A percentile compares a stretch with the other conserved stretches of the same genome.
Conservation (phyloP, 2,797 vertebrate genomes). For the Cossypha niveicapilla region DNA sequence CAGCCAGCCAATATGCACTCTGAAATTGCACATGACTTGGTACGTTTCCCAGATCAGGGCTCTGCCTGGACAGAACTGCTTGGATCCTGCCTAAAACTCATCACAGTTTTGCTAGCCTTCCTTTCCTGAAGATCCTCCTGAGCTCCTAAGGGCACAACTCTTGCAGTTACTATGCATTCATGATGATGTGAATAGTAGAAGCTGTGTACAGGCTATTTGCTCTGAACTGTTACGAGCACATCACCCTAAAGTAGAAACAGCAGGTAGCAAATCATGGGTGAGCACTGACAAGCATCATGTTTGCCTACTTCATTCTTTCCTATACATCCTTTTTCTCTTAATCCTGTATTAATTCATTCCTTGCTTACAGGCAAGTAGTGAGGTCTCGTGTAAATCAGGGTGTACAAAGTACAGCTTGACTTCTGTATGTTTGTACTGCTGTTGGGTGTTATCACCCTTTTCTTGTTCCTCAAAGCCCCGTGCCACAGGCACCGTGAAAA, state of each 20-base stretch:
- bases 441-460: neutral
- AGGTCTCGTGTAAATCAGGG: constrained; percentile 23
- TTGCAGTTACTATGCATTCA: neutral
- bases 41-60: constrained; percentile 27
- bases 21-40: constrained; percentile 34
- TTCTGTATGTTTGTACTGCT: neutral
- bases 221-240: neutral
- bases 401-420: constrained; percentile 6
- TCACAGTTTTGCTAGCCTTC: neutral
- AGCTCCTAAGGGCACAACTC: constrained; percentile 1
- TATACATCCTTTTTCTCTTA: neutral
- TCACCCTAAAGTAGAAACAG: constrained; percentile 13
- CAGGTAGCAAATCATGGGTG: neutral
- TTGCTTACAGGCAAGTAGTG: constrained; percentile 32
- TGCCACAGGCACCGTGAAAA: constrained; percentile 24
- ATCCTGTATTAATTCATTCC: neutral
- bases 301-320: neutral
- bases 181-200: neutral
- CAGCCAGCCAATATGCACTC: neutral
- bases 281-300: neutral
- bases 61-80: constrained; percentile 17
- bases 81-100: constrained; percentile 25
- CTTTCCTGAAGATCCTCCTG: neutral
- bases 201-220: neutral
- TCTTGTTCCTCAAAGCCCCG: neutral